phyloP scores from a whole-genome alignment of 2,797 vertebrate species.

The Myotis myotis region DNA sequence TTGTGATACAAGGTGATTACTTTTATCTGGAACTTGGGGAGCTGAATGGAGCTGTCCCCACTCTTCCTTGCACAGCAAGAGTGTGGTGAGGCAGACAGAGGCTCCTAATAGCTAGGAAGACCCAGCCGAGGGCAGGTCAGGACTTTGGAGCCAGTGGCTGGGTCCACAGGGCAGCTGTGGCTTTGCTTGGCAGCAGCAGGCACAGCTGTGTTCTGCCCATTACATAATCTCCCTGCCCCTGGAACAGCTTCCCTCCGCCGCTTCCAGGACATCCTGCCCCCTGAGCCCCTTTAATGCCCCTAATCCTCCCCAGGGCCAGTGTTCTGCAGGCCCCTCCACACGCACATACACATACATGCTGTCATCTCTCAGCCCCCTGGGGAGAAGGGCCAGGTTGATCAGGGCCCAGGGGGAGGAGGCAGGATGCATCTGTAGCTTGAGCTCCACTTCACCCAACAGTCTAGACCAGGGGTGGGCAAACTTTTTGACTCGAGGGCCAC shows the following conservation, averaged over 20 bases:
- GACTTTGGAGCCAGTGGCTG: constrained; percentile 49
- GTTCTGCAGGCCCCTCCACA: not conserved
- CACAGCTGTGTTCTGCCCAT: constrained; percentile 57
- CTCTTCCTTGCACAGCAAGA: not conserved
- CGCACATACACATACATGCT: not conserved
- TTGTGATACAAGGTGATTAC: not conserved
- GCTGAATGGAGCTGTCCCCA: not conserved
- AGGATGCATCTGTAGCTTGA: not conserved
- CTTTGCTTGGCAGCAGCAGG: constrained; percentile 48
- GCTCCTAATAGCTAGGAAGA: not conserved
- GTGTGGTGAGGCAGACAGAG: not conserved
- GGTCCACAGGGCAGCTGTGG: constrained; percentile 50
- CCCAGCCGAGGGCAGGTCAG: not conserved
- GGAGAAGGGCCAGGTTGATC: not conserved
- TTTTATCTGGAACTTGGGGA: not conserved
- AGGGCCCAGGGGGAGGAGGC: not conserved
- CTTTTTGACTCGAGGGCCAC: too few species aligned
- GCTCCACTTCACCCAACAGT: not conserved
- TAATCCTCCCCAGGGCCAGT: constrained; percentile 64
- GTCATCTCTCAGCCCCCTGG: not conserved
- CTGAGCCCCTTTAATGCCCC: constrained; percentile 77
- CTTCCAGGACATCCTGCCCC: constrained; percentile 80
- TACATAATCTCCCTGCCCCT: constrained; percentile 74
- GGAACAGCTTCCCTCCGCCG: not conserved
- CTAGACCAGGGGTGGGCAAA: not conserved